These are phyloP conservation scores for Ganaspis sp. DNA, from an alignment of 1,140 invertebrate genomes.

Conservation along the genomic window DNA sequence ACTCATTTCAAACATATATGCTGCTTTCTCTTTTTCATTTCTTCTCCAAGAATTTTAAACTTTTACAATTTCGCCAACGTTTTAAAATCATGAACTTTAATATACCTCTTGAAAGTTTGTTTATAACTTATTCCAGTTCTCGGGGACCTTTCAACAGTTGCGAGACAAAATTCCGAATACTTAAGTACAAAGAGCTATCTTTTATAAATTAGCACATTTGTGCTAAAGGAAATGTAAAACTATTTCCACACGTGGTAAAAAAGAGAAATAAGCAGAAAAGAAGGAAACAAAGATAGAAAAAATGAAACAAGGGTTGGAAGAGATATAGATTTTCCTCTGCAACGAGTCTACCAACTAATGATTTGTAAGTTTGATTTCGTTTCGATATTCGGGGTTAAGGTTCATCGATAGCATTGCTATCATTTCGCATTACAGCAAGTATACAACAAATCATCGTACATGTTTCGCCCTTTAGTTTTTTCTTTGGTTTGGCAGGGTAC, in stretches of 20 bases:
- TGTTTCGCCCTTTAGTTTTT: slow-evolving; percentile 15
- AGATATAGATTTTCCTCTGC: background rate
- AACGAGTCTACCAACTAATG: background rate
- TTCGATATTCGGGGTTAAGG: slow-evolving; percentile 19
- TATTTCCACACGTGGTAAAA: too few species aligned
- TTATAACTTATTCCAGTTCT: background rate
- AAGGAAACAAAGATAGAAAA: background rate
- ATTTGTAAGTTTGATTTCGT: slow-evolving; percentile 27
- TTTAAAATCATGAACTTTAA: slow-evolving; percentile 14
- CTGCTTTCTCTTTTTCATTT: background rate
- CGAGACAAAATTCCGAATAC: background rate
- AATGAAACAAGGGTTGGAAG: background rate
- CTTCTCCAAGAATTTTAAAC: slow-evolving; percentile 1
- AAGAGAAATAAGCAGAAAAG: too few species aligned
- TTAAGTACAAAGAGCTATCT: background rate
- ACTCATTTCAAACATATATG: background rate
- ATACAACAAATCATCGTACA: slow-evolving; percentile 29
- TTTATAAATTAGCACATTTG: background rate
- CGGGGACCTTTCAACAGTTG: background rate
- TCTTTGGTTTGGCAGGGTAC: background rate
- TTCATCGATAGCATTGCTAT: slow-evolving; percentile 24
- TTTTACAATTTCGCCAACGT: background rate
- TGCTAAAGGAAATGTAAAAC: too few species aligned
- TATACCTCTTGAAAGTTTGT: slow-evolving; percentile 12
- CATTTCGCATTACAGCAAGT: slow-evolving; percentile 25